Percentiles rank a stretch among this genome's conserved stretches.
These are phyloP conservation scores for Rhyacichthys aspro DNA, from an alignment of 2,797 vertebrate species.

Conservation along the genomic window DNA sequence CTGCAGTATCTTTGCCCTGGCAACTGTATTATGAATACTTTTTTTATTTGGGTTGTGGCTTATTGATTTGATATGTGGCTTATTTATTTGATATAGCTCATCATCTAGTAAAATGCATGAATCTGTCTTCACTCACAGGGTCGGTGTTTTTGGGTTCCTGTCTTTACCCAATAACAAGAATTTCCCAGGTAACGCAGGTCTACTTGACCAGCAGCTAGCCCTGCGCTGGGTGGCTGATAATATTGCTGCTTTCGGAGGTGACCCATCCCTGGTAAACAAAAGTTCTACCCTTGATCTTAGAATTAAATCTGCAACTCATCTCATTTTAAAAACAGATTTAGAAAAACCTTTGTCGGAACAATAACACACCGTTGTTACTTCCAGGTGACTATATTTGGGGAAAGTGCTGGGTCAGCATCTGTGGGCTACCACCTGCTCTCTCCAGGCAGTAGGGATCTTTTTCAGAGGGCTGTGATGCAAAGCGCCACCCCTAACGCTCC, in stretches of 20 bases:
- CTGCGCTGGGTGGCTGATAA: conserved; percentile 89
- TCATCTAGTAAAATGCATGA: too few relatives aligned
- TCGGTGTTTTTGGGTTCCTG: conserved; percentile 87
- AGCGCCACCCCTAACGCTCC: conserved; percentile 85
- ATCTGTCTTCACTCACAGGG: conserved; percentile 55
- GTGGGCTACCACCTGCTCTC: conserved; percentile 88
- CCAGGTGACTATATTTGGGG: conserved; percentile 89
- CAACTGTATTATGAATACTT: too few relatives aligned
- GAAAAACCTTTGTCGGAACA: not conserved
- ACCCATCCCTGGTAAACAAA: conserved; percentile 78
- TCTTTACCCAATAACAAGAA: conserved; percentile 83
- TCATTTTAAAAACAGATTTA: conserved; percentile 4
- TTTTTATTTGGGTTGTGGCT: too few relatives aligned
- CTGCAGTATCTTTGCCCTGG: too few relatives aligned
- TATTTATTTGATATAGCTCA: too few relatives aligned
- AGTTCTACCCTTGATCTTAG: not conserved
- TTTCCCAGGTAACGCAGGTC: conserved; percentile 84
- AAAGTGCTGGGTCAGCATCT: conserved; percentile 88
- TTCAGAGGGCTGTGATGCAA: conserved; percentile 88
- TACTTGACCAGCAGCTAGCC: conserved; percentile 90
- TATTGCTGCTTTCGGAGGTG: conserved; percentile 89
- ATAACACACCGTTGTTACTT: not conserved
- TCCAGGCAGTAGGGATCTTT: conserved; percentile 82
- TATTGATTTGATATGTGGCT: too few relatives aligned
- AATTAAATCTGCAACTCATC: not conserved